Base-by-base conservation (phyloP, 2,888 invertebrate genomes). In the Calliphora vomitoria region DNA sequence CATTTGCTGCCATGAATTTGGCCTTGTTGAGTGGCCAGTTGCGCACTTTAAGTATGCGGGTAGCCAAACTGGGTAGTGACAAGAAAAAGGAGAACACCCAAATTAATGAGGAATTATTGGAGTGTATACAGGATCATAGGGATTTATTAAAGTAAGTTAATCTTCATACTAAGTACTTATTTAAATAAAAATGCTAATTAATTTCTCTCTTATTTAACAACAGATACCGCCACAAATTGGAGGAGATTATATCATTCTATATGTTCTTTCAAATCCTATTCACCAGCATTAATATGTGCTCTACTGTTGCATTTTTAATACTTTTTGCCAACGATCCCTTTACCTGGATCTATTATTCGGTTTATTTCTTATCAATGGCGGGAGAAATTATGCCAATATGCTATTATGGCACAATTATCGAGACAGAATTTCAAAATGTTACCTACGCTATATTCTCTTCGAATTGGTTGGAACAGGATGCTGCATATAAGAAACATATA, bases 21-120 rank as follows among this genome's bases (percentile, higher is more conserved):
- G 85, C 88, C 0, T 58, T 89, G 50, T 58, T 90, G 38, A 78
- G 85, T 6, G 89, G 89, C 4, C 90, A 90, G n/a, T 69, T 89
- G 11, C 85, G 74, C 35, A 20, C 85, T 25, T 55, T 90, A n/a
- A 69, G 80, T 15, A 83, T 89, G 38, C 82, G 90, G 18, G 53
- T 90, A 10, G 31, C 87, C 0, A 83, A 82, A 47, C 62, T 90
- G 47, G 89, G 89, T 3, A 55, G 55, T 0, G 60, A 86, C 31
- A 11, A 68, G 0, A 50, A 15, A 0, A 88, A 80, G 38, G 66
- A 18, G 0, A 8, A 20, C 4, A 10, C 8, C 3, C 38, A 87
- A 47, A 82, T 84, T 47, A 85, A 89, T 58, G 53, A 47, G 0
- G 86, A 89, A 31, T 62, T 90, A 11, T 25, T 87, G 41, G 18